Evolutionary conservation across 1,140 invertebrate genomes (phyloP), one percentile per base, ranked within the genome.

Genomic region (Plutomurus gul): DNA sequence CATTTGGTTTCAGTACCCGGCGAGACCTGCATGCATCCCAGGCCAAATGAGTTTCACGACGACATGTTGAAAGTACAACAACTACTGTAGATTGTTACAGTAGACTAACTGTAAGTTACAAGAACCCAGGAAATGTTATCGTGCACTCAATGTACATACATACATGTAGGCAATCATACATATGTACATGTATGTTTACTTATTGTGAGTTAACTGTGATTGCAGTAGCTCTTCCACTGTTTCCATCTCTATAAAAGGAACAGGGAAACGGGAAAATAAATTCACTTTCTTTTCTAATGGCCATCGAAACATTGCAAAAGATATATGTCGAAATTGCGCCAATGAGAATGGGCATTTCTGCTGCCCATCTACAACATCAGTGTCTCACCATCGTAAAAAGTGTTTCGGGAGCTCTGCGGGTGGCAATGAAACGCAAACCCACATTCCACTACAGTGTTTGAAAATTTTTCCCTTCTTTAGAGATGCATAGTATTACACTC

Each of bases 231-330:
- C n/a, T n/a, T n/a, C n/a, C n/a, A n/a, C n/a, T n/a, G n/a, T n/a
- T n/a, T n/a, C n/a, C n/a, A n/a, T n/a, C 25, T 65, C 13, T 1
- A 0, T 13, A 33, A 65, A 30, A 65, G 56, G 27, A 65, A 65
- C 56, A 65, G 36, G 13, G 33, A 46, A n/a, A 65, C 71, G 33
- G 25, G 75, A 60, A 81, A 77, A 74, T 81, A 81, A 81, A 81
- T 76, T 80, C 51, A 76, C 46, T 76, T 73, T 81, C 71, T 30
- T 49, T 46, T 77, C 56, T 77, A 81, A 81, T 81, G 79, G 51
- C 79, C 75, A 81, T 81, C 73, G 75, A 81, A 77, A 81, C 79
- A 76, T 77, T 81, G 79, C 70, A 70, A 80, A 76, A 80, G 77
- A 79, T 79, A 79, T 72, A 78, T 70, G 77, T 73, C 47, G 65